A percentile compares a stretch with the other conserved stretches of the same genome.
phyloP scores from a whole-genome alignment of 1,140 invertebrate species.

The Plectrocnemia conspersa region DNA sequence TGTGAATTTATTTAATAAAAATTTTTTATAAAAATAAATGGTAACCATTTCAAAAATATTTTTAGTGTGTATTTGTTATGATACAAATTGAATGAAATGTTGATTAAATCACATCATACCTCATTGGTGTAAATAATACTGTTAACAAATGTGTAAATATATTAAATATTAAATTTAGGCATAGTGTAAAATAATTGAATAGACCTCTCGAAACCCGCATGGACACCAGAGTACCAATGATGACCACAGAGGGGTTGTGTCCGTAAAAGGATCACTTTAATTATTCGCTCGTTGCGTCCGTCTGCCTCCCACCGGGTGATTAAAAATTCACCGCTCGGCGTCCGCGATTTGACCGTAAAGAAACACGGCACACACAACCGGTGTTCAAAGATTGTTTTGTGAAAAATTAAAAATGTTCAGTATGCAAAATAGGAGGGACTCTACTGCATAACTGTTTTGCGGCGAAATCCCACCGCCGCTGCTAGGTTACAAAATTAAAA shows the following conservation, averaged over 20 bases:
- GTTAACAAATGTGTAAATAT: too few relatives aligned
- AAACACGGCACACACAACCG: background rate
- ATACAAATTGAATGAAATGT: too few relatives aligned
- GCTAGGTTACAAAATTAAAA: slow-evolving; percentile 1
- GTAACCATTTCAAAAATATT: too few relatives aligned
- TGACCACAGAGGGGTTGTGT: slow-evolving; percentile 29
- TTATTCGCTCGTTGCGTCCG: slow-evolving; percentile 19
- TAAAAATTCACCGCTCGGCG: background rate
- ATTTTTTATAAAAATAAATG: too few relatives aligned
- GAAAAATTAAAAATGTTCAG: too few relatives aligned
- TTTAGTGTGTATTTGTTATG: too few relatives aligned
- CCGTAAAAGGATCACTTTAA: slow-evolving; percentile 13
- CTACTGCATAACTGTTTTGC: background rate
- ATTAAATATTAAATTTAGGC: too few relatives aligned
- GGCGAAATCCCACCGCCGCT: background rate
- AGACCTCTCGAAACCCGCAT: slow-evolving; percentile 38
- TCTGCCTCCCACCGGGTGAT: background rate
- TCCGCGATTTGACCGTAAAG: background rate
- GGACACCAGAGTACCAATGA: slow-evolving; percentile 41
- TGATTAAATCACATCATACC: too few relatives aligned
- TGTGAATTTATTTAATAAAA: too few relatives aligned
- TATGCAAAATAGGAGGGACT: background rate
- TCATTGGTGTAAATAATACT: too few relatives aligned
- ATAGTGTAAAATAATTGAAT: too few relatives aligned
- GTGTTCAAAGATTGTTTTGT: too few relatives aligned